Evolutionary conservation across 2,113 vertebrate species (phyloP).

Genomic region (Columba livia): DNA sequence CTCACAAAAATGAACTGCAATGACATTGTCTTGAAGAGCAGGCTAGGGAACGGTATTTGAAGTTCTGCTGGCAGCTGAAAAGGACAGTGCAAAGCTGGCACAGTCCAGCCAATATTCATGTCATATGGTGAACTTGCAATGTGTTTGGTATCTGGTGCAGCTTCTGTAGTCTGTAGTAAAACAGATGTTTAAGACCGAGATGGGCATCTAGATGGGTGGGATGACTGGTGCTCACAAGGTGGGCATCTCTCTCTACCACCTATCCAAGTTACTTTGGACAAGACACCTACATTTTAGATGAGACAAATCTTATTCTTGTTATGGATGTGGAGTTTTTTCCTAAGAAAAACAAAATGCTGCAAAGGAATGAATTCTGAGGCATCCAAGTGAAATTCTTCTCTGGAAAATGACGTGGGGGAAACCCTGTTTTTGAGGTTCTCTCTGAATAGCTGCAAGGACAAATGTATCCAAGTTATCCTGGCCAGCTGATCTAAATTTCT

Average conservation of each 20-base stretch:
- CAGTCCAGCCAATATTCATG: background rate
- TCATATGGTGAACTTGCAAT: background rate
- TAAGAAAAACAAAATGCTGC: background rate
- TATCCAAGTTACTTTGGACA: background rate
- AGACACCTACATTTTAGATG: background rate
- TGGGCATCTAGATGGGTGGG: background rate
- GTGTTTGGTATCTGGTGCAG: background rate
- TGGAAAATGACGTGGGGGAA: background rate
- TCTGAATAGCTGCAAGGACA: background rate
- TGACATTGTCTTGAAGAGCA: background rate
- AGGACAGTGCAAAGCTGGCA: background rate
- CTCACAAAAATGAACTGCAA: background rate
- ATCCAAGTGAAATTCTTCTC: background rate
- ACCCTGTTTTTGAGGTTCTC: background rate
- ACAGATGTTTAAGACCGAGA: background rate
- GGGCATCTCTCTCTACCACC: background rate
- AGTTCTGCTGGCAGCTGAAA: background rate
- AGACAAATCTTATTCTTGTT: background rate
- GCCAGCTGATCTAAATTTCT: background rate
- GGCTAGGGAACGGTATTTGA: background rate
- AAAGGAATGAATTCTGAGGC: background rate
- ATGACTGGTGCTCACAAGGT: background rate
- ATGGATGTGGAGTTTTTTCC: background rate
- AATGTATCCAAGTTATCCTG: background rate
- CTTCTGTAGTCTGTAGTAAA: background rate